Evolutionary conservation across 1,140 invertebrate species (phyloP).

Genomic region (Drosophila biarmipes): DNA sequence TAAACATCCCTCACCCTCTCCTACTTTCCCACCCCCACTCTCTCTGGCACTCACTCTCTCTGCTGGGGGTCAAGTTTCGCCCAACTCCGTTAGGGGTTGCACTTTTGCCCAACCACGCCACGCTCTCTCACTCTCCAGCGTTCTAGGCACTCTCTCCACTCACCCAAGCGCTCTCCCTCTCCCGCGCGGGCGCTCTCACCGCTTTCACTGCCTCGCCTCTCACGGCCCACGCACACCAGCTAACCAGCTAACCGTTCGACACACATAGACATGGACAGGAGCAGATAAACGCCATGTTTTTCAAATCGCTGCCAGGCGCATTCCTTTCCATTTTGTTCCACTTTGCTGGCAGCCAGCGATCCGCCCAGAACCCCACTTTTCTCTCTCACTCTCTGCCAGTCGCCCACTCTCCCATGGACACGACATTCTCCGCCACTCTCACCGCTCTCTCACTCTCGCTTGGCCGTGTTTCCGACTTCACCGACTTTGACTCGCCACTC

Average conservation of each 20-base stretch:
- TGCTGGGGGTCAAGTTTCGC: slow-evolving; percentile 56
- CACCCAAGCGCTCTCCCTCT: slow-evolving; percentile 29
- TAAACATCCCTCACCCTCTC: slow-evolving; percentile 10
- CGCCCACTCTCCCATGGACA: slow-evolving; percentile 3
- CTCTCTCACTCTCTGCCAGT: slow-evolving; percentile 26
- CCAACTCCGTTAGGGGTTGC: slow-evolving; percentile 80
- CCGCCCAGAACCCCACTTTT: slow-evolving; percentile 38
- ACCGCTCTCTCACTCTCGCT: slow-evolving; percentile 67
- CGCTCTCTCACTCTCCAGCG: slow-evolving; percentile 15
- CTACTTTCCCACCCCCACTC: slow-evolving; percentile 12
- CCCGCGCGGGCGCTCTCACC: slow-evolving; percentile 72
- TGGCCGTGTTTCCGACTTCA: slow-evolving; percentile 75
- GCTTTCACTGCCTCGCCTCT: slow-evolving; percentile 66
- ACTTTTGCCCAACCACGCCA: slow-evolving; percentile 57
- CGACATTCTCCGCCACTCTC: slow-evolving; percentile 9
- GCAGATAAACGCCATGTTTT: slow-evolving; percentile 59
- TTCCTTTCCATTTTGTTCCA: slow-evolving; percentile 82
- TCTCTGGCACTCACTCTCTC: slow-evolving; percentile 35
- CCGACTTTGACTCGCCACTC: slow-evolving; percentile 79
- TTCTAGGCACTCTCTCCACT: slow-evolving; percentile 15
- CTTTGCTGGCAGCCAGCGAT: slow-evolving; percentile 50
- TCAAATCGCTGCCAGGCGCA: slow-evolving; percentile 62
- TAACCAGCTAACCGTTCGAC: slow-evolving; percentile 22
- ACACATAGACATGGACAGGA: slow-evolving; percentile 58
- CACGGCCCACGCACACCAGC: slow-evolving; percentile 17